Evolutionary conservation across 2,797 vertebrate genomes (phyloP), one percentile per base, ranked within the genome.

Genomic region (Sebastes aleutianus): DNA sequence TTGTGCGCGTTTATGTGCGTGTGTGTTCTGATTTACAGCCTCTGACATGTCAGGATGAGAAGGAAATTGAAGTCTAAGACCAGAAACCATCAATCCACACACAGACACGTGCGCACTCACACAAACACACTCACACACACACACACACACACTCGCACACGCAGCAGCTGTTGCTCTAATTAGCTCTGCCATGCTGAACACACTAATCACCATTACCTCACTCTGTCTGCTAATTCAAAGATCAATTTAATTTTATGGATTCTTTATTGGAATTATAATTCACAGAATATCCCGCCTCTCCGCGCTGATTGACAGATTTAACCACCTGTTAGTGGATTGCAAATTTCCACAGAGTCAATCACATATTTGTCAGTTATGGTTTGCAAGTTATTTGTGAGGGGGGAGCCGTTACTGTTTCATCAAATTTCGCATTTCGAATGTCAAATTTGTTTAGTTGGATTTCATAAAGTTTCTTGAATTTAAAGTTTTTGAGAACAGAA

Each of bases 241-340:
- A 94, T 94, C 93, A 91, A 94, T 94, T 93, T 92, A 83, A 86
- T 93, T 94, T 94, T 92, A 94, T 93, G 91, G 92, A 93, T 93
- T 93, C 87, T 94, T 93, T 93, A 93, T 93, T 93, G 89, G 89
- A 90, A 93, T 90, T 89, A 91, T 89, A 94, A 92, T 79, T 93
- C 89, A 94, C 24, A 58, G 47, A 76, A 83, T 57, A 76, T 73
- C 85, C 88, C 81, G 70, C 89, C 88, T 88, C 89, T 67, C 78
- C 13, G 36, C 43, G 61, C 71, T 91, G 90, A 91, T 90, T 92
- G 91, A 86, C 91, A 87, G 86, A 80, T 93, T 86, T 87, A 88
- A 86, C 84, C 87, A 91, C 91, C 91, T 93, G 88, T 94, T 87
- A 89, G 65, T 84, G 85, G 75, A 78, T 65, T 76, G 72, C 77